Evolutionary conservation across 2,888 invertebrate species (phyloP), one percentile per base, ranked within the genome.

Genomic region (Acanthosepion pharaonis): DNA sequence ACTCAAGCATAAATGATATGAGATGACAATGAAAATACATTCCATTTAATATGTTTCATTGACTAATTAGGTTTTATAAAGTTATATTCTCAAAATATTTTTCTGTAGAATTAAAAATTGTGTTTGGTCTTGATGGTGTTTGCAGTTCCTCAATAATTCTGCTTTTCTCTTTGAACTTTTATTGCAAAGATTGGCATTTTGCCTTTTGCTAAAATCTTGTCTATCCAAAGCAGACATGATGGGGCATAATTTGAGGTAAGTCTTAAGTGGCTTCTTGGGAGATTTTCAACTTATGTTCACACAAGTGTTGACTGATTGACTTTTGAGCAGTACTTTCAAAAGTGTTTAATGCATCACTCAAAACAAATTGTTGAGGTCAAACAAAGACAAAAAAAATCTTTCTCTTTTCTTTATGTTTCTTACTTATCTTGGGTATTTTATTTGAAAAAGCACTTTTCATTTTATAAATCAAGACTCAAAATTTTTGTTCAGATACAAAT

Each of bases 311-410:
- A 64, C 28, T 25, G 64, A 64, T 64, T n/a, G n/a, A 78, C 78
- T 78, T 78, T 78, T n/a, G n/a, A 78, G 28, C 15, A 5, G n/a
- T 11, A 15, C 28, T 78, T 28, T n/a, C n/a, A 28, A n/a, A 78
- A 78, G n/a, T 78, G 78, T 78, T 78, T 78, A 78, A 78, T n/a
- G n/a, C n/a, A n/a, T n/a, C n/a, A n/a, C n/a, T 78, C n/a, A 78
- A 28, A 78, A n/a, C 78, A 78, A 15, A 78, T 78, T 78, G 28
- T 18, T 28, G n/a, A 78, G 18, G 78, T n/a, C 28, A 78, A 78
- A 28, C n/a, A 11, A 8, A 1, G 15, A 78, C 28, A n/a, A 78
- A 28, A 78, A 78, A 78, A 28, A 78, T 4, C 18, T 55, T 55
- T 18, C 55, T 20, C 20, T 20, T 55, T 55, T 5, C 20, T 55